phyloP scores from a whole-genome alignment of 1,140 invertebrate species.

The Phthorimaea operculella region DNA sequence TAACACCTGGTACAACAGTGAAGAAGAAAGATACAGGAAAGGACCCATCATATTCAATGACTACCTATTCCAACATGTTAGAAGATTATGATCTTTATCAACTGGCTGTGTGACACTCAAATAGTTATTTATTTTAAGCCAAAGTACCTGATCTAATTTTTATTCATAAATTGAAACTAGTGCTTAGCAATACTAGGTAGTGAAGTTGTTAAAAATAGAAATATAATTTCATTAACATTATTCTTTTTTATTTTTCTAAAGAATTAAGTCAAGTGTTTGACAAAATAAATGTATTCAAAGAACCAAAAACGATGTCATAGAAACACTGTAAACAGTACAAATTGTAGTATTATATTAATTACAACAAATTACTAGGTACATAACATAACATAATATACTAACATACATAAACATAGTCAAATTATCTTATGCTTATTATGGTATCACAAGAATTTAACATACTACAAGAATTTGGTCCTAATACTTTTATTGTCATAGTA shows the following conservation, averaged over 20 bases:
- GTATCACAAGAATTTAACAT: conserved; percentile 31
- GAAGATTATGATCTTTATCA: conserved; percentile 28
- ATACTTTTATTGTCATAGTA: not conserved
- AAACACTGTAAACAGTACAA: conserved; percentile 60
- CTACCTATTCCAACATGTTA: conserved; percentile 51
- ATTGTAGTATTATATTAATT: conserved; percentile 47
- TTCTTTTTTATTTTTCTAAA: conserved; percentile 3
- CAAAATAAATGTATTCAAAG: conserved; percentile 47
- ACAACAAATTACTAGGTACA: conserved; percentile 27
- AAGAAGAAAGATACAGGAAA: conserved; percentile 43
- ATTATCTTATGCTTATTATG: conserved; percentile 25
- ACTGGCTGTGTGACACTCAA: not conserved
- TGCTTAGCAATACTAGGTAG: not conserved
- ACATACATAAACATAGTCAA: conserved; percentile 25
- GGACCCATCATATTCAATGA: conserved; percentile 57
- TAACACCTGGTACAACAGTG: conserved; percentile 48
- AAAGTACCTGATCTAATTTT: conserved; percentile 17
- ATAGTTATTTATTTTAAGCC: not conserved
- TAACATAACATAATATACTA: conserved; percentile 39
- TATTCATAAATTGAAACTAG: not conserved
- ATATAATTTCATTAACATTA: conserved; percentile 20
- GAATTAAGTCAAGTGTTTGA: conserved; percentile 2
- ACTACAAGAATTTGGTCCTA: conserved; percentile 18
- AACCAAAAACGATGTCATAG: conserved; percentile 40
- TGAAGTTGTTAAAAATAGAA: conserved; percentile 16